phyloP scores from a whole-genome alignment of 2,888 invertebrate genomes.

The Drosophila acutilabella region DNA sequence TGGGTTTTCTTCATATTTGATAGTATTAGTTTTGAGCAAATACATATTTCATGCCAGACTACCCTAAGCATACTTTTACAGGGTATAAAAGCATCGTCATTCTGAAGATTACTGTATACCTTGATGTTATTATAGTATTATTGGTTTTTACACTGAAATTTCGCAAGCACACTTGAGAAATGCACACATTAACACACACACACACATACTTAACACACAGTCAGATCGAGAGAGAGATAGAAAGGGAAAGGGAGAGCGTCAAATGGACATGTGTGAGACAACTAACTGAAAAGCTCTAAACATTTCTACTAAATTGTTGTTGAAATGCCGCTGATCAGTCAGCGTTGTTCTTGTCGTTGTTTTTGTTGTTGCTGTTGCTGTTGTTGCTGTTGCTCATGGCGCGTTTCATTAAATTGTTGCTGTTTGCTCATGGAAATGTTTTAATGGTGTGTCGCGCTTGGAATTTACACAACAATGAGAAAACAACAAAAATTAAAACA shows the following conservation, averaged over 20 bases:
- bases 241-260: background rate
- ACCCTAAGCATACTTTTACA: background rate
- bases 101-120: background rate
- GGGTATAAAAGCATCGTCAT: slow-evolving; percentile 3
- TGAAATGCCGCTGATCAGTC: slow-evolving; percentile 54
- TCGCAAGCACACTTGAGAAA: slow-evolving; percentile 30
- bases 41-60: too few species aligned
- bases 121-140: slow-evolving; percentile 6
- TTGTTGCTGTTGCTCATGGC: slow-evolving; percentile 47
- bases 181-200: slow-evolving; percentile 11
- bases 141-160: slow-evolving; percentile 32
- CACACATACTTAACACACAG: slow-evolving; percentile 5
- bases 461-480: slow-evolving; percentile 69
- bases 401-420: slow-evolving; percentile 66
- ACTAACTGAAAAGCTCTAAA: slow-evolving; percentile 56
- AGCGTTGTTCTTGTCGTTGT: slow-evolving; percentile 27
- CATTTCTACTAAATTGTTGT: slow-evolving; percentile 60
- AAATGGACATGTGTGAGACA: slow-evolving; percentile 35
- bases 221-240: too few species aligned
- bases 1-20: too few species aligned
- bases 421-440: slow-evolving; percentile 59
- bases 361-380: slow-evolving; percentile 26
- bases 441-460: slow-evolving; percentile 78
- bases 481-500: slow-evolving; percentile 21
- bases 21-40: too few species aligned